phyloP scores from a whole-genome alignment of 2,797 vertebrate species.

The Otus scops region DNA sequence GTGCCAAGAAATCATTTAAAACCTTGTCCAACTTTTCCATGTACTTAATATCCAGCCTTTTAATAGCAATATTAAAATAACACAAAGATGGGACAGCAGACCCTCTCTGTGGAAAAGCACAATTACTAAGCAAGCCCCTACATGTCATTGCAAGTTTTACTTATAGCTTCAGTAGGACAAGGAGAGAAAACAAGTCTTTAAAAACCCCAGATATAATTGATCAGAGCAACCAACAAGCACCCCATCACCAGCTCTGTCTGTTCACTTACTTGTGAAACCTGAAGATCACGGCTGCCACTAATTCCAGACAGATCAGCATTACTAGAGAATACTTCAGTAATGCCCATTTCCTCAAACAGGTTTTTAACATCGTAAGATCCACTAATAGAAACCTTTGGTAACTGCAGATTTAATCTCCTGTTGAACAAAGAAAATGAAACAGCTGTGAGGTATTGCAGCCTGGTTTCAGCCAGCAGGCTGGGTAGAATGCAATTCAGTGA shows the following conservation, averaged over 20 bases:
- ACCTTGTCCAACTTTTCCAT: neutral
- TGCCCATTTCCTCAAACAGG: constrained; percentile 30
- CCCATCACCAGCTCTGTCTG: neutral
- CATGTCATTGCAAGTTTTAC: neutral
- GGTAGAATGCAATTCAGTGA: neutral
- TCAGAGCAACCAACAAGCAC: neutral
- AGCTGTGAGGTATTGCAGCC: neutral
- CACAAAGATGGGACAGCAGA: neutral
- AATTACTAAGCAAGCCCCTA: neutral
- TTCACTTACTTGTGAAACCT: constrained; percentile 56
- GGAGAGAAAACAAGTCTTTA: neutral
- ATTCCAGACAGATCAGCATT: constrained; percentile 59
- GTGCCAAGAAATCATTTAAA: neutral
- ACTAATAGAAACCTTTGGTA: constrained; percentile 55
- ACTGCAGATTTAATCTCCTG: constrained; percentile 18
- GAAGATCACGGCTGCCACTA: neutral
- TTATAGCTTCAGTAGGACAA: neutral
- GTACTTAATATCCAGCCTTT: neutral
- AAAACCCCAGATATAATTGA: neutral
- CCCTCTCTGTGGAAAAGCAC: neutral
- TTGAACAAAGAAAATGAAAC: neutral
- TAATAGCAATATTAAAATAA: neutral
- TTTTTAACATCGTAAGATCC: neutral
- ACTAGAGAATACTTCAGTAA: constrained; percentile 41
- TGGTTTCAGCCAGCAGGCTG: neutral